Evolutionary conservation across 2,797 vertebrate species (phyloP).

Genomic region (Todus mexicanus): DNA sequence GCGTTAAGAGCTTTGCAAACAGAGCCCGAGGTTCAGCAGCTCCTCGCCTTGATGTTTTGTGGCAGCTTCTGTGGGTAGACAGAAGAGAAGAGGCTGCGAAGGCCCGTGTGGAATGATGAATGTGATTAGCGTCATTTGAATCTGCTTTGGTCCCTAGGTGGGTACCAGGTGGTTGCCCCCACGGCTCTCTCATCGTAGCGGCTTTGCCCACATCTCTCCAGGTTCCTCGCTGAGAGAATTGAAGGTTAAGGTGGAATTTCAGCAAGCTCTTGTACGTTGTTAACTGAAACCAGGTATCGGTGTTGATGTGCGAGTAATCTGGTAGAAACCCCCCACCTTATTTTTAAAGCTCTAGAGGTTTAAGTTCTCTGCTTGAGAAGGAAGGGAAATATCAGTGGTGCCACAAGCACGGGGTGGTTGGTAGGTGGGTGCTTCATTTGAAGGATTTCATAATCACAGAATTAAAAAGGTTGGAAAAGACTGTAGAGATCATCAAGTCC

Average conservation of each 20-base stretch:
- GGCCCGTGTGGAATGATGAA: accelerated
- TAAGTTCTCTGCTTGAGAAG: neutral
- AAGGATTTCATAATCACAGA: too few relatives aligned
- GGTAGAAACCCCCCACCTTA: accelerated
- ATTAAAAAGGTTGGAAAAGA: too few relatives aligned
- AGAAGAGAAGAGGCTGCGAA: neutral
- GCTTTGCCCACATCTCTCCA: neutral
- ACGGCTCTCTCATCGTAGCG: neutral
- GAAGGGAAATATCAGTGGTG: neutral
- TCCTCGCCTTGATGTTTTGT: neutral
- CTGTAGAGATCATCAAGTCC: too few relatives aligned
- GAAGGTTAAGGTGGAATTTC: neutral
- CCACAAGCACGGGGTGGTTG: neutral
- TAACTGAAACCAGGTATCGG: neutral
- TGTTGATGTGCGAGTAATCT: neutral
- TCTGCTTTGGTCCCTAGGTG: neutral
- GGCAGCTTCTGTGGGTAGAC: neutral
- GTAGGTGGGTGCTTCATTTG: neutral
- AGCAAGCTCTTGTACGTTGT: neutral
- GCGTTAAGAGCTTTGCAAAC: accelerated
- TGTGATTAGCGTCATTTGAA: accelerated
- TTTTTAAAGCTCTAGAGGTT: neutral
- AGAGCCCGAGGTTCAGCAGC: neutral
- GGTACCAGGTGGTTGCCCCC: accelerated
- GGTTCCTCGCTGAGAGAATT: neutral